Evolutionary conservation across 1,140 invertebrate genomes (phyloP).

Genomic region (Camponotus vicinus): DNA sequence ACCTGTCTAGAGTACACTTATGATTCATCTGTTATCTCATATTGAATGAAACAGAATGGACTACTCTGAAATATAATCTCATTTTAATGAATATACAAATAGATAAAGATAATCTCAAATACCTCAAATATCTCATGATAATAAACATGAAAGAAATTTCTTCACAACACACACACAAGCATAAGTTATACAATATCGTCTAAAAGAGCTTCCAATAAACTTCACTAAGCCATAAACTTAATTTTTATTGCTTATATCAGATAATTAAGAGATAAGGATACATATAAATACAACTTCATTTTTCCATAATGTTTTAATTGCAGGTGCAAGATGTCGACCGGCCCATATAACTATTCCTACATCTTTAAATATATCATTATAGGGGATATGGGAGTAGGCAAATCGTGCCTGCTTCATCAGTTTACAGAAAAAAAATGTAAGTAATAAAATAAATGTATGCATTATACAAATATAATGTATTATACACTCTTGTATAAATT

Average conservation of each 20-base stretch:
- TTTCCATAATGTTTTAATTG: constrained; percentile 59
- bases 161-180: neutral
- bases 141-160: neutral
- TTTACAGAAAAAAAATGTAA: constrained; percentile 99
- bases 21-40: constrained; percentile 32
- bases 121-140: neutral
- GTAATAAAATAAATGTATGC: constrained; percentile 81
- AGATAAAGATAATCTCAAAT: constrained; percentile 9
- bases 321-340: constrained; percentile 92
- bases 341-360: constrained; percentile 99
- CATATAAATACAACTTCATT: constrained; percentile 10
- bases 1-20: neutral
- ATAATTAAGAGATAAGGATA: constrained; percentile 2
- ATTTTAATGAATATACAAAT: too few relatives aligned
- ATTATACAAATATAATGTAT: neutral
- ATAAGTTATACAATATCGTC: neutral
- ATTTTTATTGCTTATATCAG: neutral
- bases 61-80: neutral
- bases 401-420: constrained; percentile 99
- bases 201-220: neutral
- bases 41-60: neutral
- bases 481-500: constrained; percentile 1
- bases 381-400: constrained; percentile 98
- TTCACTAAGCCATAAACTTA: neutral
- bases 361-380: constrained; percentile 99